Conservation (phyloP, 2,888 invertebrate species). For the Lordiphosa fenestrarum region DNA sequence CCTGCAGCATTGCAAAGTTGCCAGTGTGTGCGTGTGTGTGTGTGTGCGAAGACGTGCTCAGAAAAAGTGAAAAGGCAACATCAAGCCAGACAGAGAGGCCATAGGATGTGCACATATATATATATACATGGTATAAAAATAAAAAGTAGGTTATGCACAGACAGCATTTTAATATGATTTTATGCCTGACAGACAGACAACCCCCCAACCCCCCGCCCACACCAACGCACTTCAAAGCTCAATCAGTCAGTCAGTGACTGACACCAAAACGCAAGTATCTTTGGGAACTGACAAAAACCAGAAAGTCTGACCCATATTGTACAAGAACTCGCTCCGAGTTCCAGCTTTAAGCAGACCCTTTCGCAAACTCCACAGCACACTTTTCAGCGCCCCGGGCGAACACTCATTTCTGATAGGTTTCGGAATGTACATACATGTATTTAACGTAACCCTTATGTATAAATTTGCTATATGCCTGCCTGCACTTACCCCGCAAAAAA, state of each 20-base stretch:
- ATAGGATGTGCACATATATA: slow-evolving; percentile 12
- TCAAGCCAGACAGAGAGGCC: slow-evolving; percentile 17
- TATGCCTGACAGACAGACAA: slow-evolving; percentile 55
- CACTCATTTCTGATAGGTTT: too few species aligned
- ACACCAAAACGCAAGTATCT: too few species aligned
- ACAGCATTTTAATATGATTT: slow-evolving; percentile 74
- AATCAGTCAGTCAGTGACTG: neutral
- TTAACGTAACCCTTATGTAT: slow-evolving; percentile 3
- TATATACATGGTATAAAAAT: slow-evolving; percentile 35
- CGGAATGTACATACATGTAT: too few species aligned
- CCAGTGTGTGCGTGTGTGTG: slow-evolving; percentile 21
- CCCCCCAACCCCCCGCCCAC: slow-evolving; percentile 17
- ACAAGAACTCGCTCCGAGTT: too few species aligned
- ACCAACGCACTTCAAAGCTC: slow-evolving; percentile 21
- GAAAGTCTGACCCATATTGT: too few species aligned
- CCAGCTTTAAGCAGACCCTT: too few species aligned
- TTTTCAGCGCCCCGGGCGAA: too few species aligned
- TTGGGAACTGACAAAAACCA: too few species aligned
- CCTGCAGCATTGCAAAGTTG: slow-evolving; percentile 60
- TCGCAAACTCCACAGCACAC: too few species aligned
- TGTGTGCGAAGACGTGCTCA: slow-evolving; percentile 46
- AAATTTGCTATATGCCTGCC: slow-evolving; percentile 18
- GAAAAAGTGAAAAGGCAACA: slow-evolving; percentile 73
- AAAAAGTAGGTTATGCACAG: slow-evolving; percentile 64
- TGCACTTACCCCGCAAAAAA: slow-evolving; percentile 52